Conservation (phyloP, 2,888 invertebrate species). For the Cremastinae sp. region DNA sequence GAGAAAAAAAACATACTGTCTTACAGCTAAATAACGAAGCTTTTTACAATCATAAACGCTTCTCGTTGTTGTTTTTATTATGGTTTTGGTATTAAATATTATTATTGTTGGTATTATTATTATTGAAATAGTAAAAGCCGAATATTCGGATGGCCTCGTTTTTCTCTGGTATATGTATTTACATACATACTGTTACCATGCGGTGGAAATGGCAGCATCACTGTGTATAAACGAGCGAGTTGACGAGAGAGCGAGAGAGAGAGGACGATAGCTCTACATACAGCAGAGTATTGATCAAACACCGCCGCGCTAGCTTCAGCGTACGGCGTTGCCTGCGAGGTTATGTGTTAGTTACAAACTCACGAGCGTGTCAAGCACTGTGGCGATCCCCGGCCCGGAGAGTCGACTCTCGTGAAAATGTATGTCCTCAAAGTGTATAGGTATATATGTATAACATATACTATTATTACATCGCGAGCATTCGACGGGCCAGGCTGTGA, state of each 20-base stretch:
- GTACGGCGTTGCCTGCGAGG: background rate
- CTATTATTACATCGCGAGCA: constrained; percentile 55
- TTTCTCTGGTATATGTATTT: constrained; percentile 38
- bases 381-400: constrained; percentile 36
- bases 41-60: background rate
- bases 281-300: constrained; percentile 56
- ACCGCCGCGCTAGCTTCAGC: constrained; percentile 21
- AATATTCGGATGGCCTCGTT: constrained; percentile 41
- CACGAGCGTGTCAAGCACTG: constrained; percentile 35
- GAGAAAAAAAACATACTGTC: background rate
- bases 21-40: background rate
- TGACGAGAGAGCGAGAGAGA: constrained; percentile 6
- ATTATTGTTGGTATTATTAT: too few relatives aligned
- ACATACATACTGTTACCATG: constrained; percentile 69
- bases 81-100: too few relatives aligned
- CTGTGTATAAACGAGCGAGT: constrained; percentile 14
- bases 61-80: too few relatives aligned
- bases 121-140: background rate
- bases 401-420: constrained; percentile 28
- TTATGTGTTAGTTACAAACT: background rate
- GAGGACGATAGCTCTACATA: constrained; percentile 38
- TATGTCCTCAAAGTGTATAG: constrained; percentile 3
- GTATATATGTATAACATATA: constrained; percentile 27
- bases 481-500: constrained; percentile 68
- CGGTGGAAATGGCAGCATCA: constrained; percentile 54